Percentiles rank a stretch among this genome's conserved stretches.
Evolutionary conservation across 2,888 invertebrate genomes (phyloP).

Genomic region (Drosophila ezoana): DNA sequence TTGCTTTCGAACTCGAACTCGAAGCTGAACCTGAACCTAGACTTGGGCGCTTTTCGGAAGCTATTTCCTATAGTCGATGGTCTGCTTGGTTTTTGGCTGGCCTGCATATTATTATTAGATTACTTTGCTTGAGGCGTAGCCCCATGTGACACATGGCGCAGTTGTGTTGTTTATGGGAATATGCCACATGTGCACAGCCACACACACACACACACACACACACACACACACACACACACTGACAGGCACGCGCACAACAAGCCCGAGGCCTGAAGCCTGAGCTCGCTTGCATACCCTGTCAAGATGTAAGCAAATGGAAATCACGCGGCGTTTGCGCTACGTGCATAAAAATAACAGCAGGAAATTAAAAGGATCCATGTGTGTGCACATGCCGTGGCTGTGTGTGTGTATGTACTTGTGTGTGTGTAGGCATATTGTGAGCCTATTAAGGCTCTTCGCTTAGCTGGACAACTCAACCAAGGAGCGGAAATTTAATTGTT

Average conservation of each 20-base stretch:
- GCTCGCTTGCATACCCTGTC: constrained; percentile 12
- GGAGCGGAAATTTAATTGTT: constrained; percentile 72
- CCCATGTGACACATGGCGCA: constrained; percentile 51
- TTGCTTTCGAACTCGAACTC: constrained; percentile 12
- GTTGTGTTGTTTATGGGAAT: constrained; percentile 64
- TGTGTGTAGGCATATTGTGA: constrained; percentile 28
- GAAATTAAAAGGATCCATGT: constrained; percentile 76
- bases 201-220: no score
- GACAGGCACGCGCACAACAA: neutral
- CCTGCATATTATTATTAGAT: constrained; percentile 62
- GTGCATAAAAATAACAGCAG: constrained; percentile 76
- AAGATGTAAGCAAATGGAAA: constrained; percentile 66
- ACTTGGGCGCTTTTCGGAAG: neutral
- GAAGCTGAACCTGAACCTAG: constrained; percentile 6
- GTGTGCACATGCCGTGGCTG: constrained; percentile 20
- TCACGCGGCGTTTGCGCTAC: constrained; percentile 67
- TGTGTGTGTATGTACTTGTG: constrained; percentile 2
- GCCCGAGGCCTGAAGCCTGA: neutral
- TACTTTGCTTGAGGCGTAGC: constrained; percentile 40
- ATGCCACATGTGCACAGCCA: constrained; percentile 65
- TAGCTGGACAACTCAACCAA: constrained; percentile 44
- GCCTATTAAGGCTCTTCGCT: constrained; percentile 51
- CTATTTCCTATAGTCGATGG: constrained; percentile 4
- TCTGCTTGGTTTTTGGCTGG: constrained; percentile 37
- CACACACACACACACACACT: constrained; percentile 5